Conservation (phyloP, 2,113 vertebrate genomes). For the Rhagologus leucostigma region DNA sequence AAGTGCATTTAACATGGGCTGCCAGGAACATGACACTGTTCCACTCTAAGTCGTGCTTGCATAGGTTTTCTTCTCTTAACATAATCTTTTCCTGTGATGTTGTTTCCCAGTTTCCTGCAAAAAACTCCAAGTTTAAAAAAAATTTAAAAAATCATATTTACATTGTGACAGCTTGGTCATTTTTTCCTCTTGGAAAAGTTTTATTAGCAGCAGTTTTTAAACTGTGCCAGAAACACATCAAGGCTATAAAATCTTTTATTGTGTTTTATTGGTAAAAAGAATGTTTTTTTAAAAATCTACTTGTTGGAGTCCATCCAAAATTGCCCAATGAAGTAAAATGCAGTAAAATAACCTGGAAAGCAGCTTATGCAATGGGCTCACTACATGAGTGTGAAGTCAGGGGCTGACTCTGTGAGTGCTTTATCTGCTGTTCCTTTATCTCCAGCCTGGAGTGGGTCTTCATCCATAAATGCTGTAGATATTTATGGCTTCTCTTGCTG, state of each 20-base stretch:
- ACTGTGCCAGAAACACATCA: slow-evolving; percentile 39
- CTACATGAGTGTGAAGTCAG: not conserved
- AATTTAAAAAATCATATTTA: not conserved
- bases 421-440: not conserved
- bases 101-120: not conserved
- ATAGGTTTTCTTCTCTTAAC: not conserved
- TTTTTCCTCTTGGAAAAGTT: slow-evolving; percentile 44
- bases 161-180: not conserved
- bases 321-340: not conserved
- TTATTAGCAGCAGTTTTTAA: slow-evolving; percentile 26
- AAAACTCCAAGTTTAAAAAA: not conserved
- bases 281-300: not conserved
- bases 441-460: not conserved
- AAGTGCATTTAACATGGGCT: not conserved
- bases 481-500: not conserved
- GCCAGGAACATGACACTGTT: not conserved
- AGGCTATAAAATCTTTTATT: slow-evolving; percentile 36
- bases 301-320: not conserved
- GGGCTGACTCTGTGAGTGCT: not conserved
- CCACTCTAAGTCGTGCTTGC: not conserved
- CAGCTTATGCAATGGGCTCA: not conserved
- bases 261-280: slow-evolving; percentile 39
- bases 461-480: not conserved
- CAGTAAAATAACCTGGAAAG: slow-evolving; percentile 37
- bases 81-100: not conserved